These are phyloP conservation scores for Columba guinea DNA, from an alignment of 2,797 vertebrate genomes.

Conservation along the genomic window DNA sequence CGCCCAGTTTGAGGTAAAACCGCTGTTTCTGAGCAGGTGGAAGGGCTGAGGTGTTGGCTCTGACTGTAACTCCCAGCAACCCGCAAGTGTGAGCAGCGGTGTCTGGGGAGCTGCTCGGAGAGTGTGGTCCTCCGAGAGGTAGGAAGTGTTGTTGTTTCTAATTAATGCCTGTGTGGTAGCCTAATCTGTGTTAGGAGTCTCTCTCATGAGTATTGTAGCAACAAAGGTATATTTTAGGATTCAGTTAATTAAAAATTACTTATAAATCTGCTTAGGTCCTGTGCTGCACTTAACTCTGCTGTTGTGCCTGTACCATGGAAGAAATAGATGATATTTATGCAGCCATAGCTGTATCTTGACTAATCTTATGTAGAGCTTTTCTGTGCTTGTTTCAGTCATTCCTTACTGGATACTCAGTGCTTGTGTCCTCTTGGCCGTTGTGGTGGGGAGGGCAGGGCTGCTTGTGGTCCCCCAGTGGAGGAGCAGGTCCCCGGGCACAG, in stretches of 20 bases:
- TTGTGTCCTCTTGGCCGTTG: background rate
- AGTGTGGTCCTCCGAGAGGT: background rate
- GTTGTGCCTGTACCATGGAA: background rate
- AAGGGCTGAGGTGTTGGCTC: background rate
- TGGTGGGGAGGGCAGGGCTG: background rate
- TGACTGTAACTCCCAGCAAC: background rate
- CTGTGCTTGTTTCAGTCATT: fast-evolving
- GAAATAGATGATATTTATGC: background rate
- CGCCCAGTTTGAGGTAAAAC: background rate
- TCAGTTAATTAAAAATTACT: slow-evolving; percentile 66
- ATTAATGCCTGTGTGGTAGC: slow-evolving; percentile 42
- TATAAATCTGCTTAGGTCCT: background rate
- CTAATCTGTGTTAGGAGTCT: background rate
- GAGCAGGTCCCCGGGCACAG: background rate
- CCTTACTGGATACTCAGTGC: no score
- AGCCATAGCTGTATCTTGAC: background rate
- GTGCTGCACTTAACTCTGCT: background rate
- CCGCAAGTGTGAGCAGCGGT: background rate
- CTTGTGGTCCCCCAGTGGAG: fast-evolving
- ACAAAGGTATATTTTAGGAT: slow-evolving; percentile 47
- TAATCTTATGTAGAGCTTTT: background rate
- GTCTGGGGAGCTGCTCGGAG: background rate
- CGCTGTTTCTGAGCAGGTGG: background rate
- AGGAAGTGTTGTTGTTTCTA: slow-evolving; percentile 8
- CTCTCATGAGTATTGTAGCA: slow-evolving; percentile 45